Percentiles rank a stretch among this genome's conserved stretches.
These are phyloP conservation scores for Porites cylindrica DNA, from an alignment of 92 coral and sea anemone species.

Conservation along the genomic window DNA sequence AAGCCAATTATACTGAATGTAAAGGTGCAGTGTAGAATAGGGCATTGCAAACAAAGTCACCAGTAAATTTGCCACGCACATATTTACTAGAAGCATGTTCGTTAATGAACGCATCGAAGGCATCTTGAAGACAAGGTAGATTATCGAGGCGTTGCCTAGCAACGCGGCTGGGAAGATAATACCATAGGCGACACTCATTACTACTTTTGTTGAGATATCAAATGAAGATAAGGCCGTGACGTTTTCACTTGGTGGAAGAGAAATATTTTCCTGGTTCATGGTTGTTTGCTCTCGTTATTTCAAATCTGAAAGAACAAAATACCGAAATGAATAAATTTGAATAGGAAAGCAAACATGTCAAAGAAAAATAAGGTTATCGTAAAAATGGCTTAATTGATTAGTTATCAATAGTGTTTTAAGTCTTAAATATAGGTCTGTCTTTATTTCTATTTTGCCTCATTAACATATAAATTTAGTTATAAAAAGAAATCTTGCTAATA, in stretches of 20 bases:
- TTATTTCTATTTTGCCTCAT: no score
- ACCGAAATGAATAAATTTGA: no score
- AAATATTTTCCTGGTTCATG: not conserved
- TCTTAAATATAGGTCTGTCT: no score
- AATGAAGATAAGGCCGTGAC: not conserved
- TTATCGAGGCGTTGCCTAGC: conserved; percentile 76
- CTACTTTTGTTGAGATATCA: conserved; percentile 52
- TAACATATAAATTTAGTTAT: no score
- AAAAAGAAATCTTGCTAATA: no score
- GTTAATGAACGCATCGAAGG: conserved; percentile 79
- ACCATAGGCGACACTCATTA: conserved; percentile 71
- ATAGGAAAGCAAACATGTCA: no score
- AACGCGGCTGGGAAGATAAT: conserved; percentile 78
- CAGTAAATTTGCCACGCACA: conserved; percentile 84
- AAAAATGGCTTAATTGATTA: no score
- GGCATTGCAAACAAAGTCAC: conserved; percentile 85
- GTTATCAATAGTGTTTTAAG: no score
- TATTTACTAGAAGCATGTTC: conserved; percentile 81
- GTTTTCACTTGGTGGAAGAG: conserved; percentile 18
- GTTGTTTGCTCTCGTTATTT: not conserved
- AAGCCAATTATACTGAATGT: conserved; percentile 57
- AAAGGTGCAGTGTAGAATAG: conserved; percentile 67
- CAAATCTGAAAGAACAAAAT: not conserved
- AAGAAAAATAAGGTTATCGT: no score
- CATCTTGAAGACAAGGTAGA: conserved; percentile 70